Evolutionary conservation across 2,888 invertebrate species (phyloP), one percentile per base, ranked within the genome.

Genomic region (Diachrysia chrysitis): DNA sequence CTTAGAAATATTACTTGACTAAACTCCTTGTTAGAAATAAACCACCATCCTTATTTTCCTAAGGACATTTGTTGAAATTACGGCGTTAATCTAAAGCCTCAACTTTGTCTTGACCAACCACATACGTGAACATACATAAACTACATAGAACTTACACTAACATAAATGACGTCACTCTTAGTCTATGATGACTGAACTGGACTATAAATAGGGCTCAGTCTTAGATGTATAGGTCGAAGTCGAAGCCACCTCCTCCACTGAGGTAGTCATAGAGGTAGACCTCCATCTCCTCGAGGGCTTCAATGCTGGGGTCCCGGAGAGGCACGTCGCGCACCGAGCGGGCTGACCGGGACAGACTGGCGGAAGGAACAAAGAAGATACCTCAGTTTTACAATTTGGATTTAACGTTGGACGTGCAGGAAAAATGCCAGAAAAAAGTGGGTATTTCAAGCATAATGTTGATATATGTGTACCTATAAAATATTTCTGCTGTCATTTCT

Each of bases 241-340:
- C 96, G 66, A 96, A 92, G 16, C 95, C 95, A 70, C 95, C 96
- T 29, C 94, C 95, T 6, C 96, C 96, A 75, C 96, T 96, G 64
- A 97, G 93, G 88, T 96, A 96, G 85, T 97, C 96, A 85, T 96
- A 96, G 65, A 96, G 92, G 71, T 96, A 96, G 2, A 96, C 94
- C 1, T 96, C 96, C 90, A 96, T 93, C 70, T 96, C 96, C 68
- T 96, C 96, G 0, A 96, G 87, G 10, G 96, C 96, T 46, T 95
- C 94, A 62, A 89, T 90, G 83, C 91, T 91, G 42, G 89, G 95
- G 84, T 93, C 94, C 29, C 86, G 87, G n/a, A 91, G 82, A 0
- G 90, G 87, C 7, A 91, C 88, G 21, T 91, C 89, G 74, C 95
- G 95, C 61, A 91, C 83, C 0, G 95, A 91, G 65, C 96, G 95